Evolutionary conservation across 2,888 invertebrate species (phyloP), one percentile per base, ranked within the genome.

Genomic region (Drosophila ustulata): DNA sequence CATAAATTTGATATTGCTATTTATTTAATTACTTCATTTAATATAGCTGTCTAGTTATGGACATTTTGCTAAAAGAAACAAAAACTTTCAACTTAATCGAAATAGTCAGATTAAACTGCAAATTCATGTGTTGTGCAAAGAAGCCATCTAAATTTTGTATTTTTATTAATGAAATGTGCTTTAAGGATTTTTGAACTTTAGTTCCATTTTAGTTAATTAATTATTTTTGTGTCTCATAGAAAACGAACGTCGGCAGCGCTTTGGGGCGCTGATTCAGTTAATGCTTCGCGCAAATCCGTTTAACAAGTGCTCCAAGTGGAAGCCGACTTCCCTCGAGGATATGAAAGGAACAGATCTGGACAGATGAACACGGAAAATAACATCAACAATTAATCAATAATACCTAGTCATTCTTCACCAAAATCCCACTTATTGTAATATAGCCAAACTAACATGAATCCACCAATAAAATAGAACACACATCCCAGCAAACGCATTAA

Each of bases 221-320:
- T 18, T 18, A 18, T 18, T 18, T n/a, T 25, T 9, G 3, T 8
- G 0, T 8, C 5, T 57, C 69, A 5, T 43, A 82, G 88, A 61
- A 8, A 66, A 41, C 13, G 13, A 9, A 6, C 23, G 51, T 13
- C 43, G 64, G 2, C 53, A 53, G 9, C 67, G 76, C 1, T 76
- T 73, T 53, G 88, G 79, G 9, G 76, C 80, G 3, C 8, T 85
- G 4, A 25, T 88, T 9, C 88, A 82, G 28, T 18, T 82, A 39
- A 23, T 65, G 4, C 34, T 85, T 4, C 69, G 79, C 25, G 11
- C 65, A 3, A 79, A 49, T 18, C 76, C 68, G 0, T 61, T 88
- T 39, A 47, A 37, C 0, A 45, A 34, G 5, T 47, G 63, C 56
- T 4, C 7, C 0, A 69, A 4, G 13, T 9, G n/a, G 0, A 62